A percentile compares a stretch with the other conserved stretches of the same genome.
Conservation (phyloP, 2,797 vertebrate species). For the Balearica regulorum region DNA sequence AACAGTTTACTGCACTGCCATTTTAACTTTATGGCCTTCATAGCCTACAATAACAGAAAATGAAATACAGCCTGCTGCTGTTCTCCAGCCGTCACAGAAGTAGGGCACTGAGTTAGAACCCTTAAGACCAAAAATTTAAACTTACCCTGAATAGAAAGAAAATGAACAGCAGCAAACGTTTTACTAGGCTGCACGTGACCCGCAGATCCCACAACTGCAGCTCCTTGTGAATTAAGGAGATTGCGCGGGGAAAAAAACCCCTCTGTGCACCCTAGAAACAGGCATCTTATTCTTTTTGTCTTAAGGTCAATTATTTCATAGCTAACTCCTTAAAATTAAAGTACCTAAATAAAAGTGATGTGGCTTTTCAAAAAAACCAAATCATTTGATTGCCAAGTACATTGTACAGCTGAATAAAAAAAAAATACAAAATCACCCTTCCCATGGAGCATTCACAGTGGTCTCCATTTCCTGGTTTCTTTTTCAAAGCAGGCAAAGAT, state of each 20-base stretch:
- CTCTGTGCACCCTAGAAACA: background rate
- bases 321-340: background rate
- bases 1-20: conserved; percentile 1
- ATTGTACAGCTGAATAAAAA: background rate
- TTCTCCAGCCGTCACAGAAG: background rate
- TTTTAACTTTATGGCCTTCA: background rate
- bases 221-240: background rate
- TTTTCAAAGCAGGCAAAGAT: background rate
- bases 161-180: background rate
- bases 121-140: background rate
- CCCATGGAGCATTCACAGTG: background rate
- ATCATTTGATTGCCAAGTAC: background rate
- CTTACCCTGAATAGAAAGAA: background rate
- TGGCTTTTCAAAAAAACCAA: background rate
- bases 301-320: background rate
- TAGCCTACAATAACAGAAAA: background rate
- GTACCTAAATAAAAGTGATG: background rate
- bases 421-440: background rate
- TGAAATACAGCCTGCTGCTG: background rate
- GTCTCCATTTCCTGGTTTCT: background rate
- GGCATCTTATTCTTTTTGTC: background rate
- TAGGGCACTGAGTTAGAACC: background rate
- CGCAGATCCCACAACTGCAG: background rate
- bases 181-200: background rate
- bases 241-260: background rate